Conservation (phyloP, 2,113 vertebrate genomes). For the Hemibates koningsi region DNA sequence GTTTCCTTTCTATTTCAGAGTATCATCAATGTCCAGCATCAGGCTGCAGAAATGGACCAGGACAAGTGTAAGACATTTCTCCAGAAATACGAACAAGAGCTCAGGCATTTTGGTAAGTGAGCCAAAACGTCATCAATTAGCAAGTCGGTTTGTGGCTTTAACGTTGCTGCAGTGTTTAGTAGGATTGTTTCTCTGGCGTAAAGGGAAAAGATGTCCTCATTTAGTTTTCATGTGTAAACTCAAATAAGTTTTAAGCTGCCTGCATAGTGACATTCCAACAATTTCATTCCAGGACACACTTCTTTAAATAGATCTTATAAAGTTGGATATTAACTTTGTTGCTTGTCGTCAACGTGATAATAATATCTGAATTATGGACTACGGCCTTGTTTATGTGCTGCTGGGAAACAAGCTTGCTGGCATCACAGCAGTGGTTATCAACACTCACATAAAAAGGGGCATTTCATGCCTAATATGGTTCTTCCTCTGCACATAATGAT, state of each 20-base stretch:
- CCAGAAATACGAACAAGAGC: slow-evolving; percentile 86
- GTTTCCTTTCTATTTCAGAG: slow-evolving; percentile 71
- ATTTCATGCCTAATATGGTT: not conserved
- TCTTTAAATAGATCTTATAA: not conserved
- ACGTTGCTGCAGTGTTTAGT: not conserved
- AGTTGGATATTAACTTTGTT: not conserved
- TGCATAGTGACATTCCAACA: not conserved
- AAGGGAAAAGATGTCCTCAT: not conserved
- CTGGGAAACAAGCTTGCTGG: not conserved
- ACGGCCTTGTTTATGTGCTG: not conserved
- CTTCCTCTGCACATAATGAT: not conserved
- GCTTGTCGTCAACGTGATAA: not conserved
- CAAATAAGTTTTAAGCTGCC: not conserved
- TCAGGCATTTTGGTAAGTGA: slow-evolving; percentile 90
- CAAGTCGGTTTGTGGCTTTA: not conserved
- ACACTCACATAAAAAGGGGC: not conserved
- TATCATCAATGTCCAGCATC: slow-evolving; percentile 84
- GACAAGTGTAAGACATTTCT: slow-evolving; percentile 81
- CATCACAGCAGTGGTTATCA: not conserved
- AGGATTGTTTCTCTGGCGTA: not conserved
- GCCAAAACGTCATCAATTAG: not conserved
- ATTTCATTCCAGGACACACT: not conserved
- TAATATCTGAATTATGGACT: not conserved
- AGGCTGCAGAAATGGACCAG: slow-evolving; percentile 77
- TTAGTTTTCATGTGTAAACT: not conserved